These are phyloP conservation scores for Sphaeramia orbicularis DNA, from an alignment of 2,797 vertebrate genomes.

Conservation along the genomic window DNA sequence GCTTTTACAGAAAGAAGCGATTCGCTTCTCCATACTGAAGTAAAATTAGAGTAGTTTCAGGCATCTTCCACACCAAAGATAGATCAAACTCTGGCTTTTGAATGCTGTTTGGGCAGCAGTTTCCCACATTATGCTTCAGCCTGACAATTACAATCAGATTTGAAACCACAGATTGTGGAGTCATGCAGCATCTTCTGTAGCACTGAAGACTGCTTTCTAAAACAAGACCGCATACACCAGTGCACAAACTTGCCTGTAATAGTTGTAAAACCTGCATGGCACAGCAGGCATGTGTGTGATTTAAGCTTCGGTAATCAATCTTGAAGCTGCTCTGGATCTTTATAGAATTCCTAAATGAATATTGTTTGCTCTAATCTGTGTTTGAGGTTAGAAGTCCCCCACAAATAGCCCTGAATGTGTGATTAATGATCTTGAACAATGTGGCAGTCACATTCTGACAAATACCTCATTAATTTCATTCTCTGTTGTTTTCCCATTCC, in stretches of 20 bases:
- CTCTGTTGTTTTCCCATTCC: constrained; percentile 59
- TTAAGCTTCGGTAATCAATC: constrained; percentile 13
- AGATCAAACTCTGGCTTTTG: background rate
- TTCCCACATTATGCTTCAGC: background rate
- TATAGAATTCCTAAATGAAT: constrained; percentile 15
- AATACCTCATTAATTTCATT: constrained; percentile 52
- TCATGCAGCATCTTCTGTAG: background rate
- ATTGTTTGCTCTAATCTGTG: constrained; percentile 48
- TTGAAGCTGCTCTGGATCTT: constrained; percentile 14
- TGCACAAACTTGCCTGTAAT: background rate
- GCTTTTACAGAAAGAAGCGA: background rate
- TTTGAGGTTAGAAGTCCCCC: constrained; percentile 21
- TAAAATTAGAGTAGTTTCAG: background rate
- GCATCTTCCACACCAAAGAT: background rate
- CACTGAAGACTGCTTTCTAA: constrained; percentile 4
- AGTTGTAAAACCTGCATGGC: too few species aligned
- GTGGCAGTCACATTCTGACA: constrained; percentile 44
- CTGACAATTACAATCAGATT: constrained; percentile 6
- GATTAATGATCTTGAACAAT: constrained; percentile 58
- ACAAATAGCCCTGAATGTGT: constrained; percentile 39
- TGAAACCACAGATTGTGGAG: background rate
- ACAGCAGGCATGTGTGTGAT: constrained; percentile 6
- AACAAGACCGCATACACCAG: background rate
- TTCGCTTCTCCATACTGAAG: background rate
- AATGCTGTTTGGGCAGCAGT: background rate